Percentiles rank a stretch among this genome's conserved stretches.
Conservation (phyloP, 2,888 invertebrate genomes). For the Eucriotettix oculatus region DNA sequence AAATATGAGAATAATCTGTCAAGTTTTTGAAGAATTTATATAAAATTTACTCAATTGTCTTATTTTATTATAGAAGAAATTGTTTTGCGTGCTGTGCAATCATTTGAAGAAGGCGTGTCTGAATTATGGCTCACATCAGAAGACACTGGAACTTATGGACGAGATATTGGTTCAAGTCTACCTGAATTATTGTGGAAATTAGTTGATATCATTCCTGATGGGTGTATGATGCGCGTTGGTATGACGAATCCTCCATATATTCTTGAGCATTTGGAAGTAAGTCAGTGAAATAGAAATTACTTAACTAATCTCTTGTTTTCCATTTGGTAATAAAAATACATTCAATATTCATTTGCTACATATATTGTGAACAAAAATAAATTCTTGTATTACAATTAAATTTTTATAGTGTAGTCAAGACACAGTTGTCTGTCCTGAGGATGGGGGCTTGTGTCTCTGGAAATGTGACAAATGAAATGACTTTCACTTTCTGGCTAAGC, state of each 20-base stretch:
- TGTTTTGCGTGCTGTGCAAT: conserved; percentile 67
- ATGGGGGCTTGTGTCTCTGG: too few species aligned
- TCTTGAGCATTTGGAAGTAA: conserved; percentile 67
- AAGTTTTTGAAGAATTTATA: too few species aligned
- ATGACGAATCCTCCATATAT: conserved; percentile 99
- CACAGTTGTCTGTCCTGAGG: too few species aligned
- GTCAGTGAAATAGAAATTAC: background rate
- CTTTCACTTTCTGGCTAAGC: too few species aligned
- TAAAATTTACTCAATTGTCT: background rate
- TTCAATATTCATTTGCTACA: too few species aligned
- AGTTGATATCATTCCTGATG: conserved; percentile 58
- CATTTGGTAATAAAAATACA: too few species aligned
- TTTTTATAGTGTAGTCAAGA: too few species aligned
- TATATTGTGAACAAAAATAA: too few species aligned
- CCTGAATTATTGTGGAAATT: conserved; percentile 73
- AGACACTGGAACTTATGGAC: conserved; percentile 94
- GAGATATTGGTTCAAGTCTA: conserved; percentile 77
- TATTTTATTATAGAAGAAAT: conserved; percentile 47
- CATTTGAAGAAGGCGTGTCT: conserved; percentile 79
- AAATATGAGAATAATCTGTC: too few species aligned
- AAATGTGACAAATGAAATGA: too few species aligned
- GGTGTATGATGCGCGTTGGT: conserved; percentile 72
- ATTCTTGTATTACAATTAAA: too few species aligned
- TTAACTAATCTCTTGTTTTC: too few species aligned
- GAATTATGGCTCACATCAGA: conserved; percentile 98